These are phyloP conservation scores for Monarcha castaneiventris DNA, from an alignment of 2,113 vertebrate species.

Conservation along the genomic window DNA sequence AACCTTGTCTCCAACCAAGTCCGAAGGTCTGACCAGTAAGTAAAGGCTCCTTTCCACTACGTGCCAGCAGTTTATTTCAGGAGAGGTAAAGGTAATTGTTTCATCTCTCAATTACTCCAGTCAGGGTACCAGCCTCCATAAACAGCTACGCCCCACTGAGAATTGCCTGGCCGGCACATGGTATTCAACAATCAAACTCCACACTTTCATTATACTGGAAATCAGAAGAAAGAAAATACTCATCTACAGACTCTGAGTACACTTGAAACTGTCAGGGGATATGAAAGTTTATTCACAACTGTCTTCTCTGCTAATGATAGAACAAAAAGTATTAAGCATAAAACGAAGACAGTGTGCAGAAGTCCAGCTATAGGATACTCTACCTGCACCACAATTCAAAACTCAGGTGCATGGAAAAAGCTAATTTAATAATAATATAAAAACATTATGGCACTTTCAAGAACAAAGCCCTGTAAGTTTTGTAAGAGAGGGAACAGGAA, in stretches of 20 bases:
- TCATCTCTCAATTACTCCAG: not conserved
- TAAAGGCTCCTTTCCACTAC: not conserved
- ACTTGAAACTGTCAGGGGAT: not conserved
- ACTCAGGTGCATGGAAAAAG: not conserved
- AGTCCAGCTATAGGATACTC: not conserved
- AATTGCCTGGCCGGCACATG: not conserved
- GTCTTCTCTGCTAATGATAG: not conserved
- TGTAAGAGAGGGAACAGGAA: not conserved
- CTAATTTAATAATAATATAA: not conserved
- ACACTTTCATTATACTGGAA: not conserved
- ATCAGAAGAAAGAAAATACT: not conserved
- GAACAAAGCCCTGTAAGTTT: not conserved
- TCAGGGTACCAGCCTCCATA: not conserved
- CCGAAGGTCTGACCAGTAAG: not conserved
- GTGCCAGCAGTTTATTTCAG: not conserved
- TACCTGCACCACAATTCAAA: not conserved
- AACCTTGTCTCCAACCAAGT: not conserved
- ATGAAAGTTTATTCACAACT: not conserved
- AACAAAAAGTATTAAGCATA: not conserved
- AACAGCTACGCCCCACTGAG: not conserved
- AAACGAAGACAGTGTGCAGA: not conserved
- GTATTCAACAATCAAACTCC: not conserved
- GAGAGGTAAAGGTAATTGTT: not conserved
- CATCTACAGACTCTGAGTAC: not conserved
- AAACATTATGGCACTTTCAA: not conserved